Evolutionary conservation across 2,888 invertebrate genomes (phyloP), one percentile per base, ranked within the genome.

Genomic region (Papilio demoleus): DNA sequence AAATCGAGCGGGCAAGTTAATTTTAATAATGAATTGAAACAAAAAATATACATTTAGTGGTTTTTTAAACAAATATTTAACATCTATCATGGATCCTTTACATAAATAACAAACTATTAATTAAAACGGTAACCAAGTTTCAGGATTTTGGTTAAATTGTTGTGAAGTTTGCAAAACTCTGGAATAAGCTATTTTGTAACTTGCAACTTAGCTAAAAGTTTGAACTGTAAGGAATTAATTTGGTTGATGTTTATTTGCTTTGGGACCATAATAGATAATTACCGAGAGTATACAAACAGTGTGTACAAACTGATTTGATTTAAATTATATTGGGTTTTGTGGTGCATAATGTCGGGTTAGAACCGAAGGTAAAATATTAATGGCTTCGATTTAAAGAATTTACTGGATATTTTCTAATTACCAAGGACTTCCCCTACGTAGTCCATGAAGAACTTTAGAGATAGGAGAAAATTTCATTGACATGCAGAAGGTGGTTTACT

Each of bases 61-160:
- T n/a, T 53, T 27, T 17, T 27, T 24, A n/a, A n/a, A n/a, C n/a
- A n/a, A n/a, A 9, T 8, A 56, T 31, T 0, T 31, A 31, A 11
- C 3, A 3, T 56, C 0, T 53, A 27, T 27, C 27, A 27, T 27
- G 1, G n/a, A 31, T 24, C 12, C 12, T 24, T 31, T 56, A 31
- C 31, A n/a, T 31, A n/a, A 56, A 56, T 53, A 31, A 50, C 22
- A 22, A 45, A 45, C 8, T 6, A 9, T 56, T 31, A 56, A 56
- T 56, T 56, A 56, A 31, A 56, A 56, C 31, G 53, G n/a, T n/a
- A 27, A 53, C 2, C 31, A 56, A 56, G 31, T 56, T 56, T 31
- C 38, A 38, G 36, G 40, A n/a, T 42, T 60, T 60, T 40, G 14
- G 60, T 36, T 60, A 60, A 31, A 56, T 56, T 56, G 53, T 56